A percentile compares a stretch with the other conserved stretches of the same genome.
Conservation (phyloP, 2,113 vertebrate genomes). For the Solea solea region DNA sequence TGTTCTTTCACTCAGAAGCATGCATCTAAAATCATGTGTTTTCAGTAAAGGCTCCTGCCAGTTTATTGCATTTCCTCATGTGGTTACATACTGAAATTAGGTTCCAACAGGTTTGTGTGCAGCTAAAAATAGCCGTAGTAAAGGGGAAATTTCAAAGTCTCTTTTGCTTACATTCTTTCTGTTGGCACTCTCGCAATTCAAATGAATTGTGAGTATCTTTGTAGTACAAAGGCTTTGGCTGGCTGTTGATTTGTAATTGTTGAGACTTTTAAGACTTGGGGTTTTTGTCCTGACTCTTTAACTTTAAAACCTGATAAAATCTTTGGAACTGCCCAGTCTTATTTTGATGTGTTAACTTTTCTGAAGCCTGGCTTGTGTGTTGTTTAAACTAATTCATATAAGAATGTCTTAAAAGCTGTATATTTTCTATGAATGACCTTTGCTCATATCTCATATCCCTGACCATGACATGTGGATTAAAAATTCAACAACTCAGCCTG, state of each 20-base stretch:
- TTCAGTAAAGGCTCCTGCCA: slow-evolving; percentile 33
- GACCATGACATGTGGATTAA: slow-evolving; percentile 11
- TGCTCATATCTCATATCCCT: not conserved
- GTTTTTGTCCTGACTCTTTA: no score
- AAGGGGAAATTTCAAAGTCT: slow-evolving; percentile 23
- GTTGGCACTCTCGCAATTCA: slow-evolving; percentile 26
- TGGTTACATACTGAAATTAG: slow-evolving; percentile 47
- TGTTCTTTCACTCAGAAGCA: slow-evolving; percentile 1
- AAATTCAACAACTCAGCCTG: slow-evolving; percentile 1
- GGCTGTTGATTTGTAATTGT: no score
- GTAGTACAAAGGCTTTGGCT: no score
- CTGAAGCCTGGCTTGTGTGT: no score
- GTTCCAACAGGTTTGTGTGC: slow-evolving; percentile 47
- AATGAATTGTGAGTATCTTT: slow-evolving; percentile 15
- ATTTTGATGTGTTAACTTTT: no score
- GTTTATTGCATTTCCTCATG: slow-evolving; percentile 47
- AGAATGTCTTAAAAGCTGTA: no score
- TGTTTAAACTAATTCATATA: no score
- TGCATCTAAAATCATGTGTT: slow-evolving; percentile 34
- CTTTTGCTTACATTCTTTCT: slow-evolving; percentile 3
- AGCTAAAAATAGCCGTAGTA: slow-evolving; percentile 50
- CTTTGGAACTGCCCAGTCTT: no score
- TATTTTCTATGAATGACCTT: not conserved
- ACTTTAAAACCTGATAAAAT: no score
- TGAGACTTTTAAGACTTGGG: no score